Evolutionary conservation across 2,797 vertebrate genomes (phyloP).

Genomic region (Pseudochromis fuscus): DNA sequence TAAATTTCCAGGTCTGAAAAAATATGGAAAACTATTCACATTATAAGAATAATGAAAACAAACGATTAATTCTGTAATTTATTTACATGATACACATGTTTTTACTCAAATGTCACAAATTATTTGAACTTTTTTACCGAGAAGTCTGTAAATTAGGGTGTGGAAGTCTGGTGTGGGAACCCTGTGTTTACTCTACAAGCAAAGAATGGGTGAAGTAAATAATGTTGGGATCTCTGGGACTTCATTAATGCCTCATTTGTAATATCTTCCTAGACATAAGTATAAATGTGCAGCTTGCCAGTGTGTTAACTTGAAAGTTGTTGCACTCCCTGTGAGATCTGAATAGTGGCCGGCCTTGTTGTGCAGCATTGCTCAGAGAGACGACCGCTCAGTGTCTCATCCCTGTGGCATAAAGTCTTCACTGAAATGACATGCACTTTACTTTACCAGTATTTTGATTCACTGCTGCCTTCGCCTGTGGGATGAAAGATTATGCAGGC

Average conservation of each 20-base stretch:
- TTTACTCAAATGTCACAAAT: too few relatives aligned
- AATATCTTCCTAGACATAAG: neutral
- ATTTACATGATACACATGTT: too few relatives aligned
- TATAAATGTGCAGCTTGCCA: conserved; percentile 6
- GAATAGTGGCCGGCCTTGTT: conserved; percentile 23
- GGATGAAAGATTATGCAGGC: conserved; percentile 64
- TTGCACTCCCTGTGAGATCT: neutral
- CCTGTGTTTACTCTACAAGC: conserved; percentile 13
- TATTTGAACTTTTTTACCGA: too few relatives aligned
- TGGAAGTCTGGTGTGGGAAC: too few relatives aligned
- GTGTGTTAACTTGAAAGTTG: conserved; percentile 5
- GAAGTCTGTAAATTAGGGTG: too few relatives aligned
- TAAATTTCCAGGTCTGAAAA: too few relatives aligned
- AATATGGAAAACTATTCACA: too few relatives aligned
- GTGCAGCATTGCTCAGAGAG: conserved; percentile 30
- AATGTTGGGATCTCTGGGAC: neutral
- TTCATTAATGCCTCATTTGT: neutral
- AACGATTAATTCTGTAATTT: too few relatives aligned
- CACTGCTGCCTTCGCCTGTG: conserved; percentile 27
- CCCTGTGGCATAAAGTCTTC: conserved; percentile 43
- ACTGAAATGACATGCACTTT: conserved; percentile 44
- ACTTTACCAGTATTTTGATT: conserved; percentile 54
- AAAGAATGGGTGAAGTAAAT: neutral
- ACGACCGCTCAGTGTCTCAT: conserved; percentile 31
- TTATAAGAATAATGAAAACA: too few relatives aligned